phyloP scores from a whole-genome alignment of 2,113 vertebrate species.

The Cyanistes caeruleus region DNA sequence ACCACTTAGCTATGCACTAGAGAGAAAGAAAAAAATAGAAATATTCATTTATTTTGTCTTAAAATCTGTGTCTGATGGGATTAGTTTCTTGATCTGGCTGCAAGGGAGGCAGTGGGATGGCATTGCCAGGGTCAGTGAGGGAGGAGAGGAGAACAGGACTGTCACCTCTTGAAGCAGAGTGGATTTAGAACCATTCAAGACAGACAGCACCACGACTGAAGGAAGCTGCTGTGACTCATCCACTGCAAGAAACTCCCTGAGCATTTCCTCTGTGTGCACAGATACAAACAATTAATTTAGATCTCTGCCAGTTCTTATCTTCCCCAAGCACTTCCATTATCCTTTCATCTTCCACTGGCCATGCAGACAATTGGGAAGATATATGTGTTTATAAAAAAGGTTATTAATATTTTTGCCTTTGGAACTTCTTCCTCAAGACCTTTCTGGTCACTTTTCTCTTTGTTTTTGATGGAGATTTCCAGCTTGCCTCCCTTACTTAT shows the following conservation, averaged over 20 bases:
- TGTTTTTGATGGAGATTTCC: background rate
- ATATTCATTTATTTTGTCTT: background rate
- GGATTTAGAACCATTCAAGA: background rate
- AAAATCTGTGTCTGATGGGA: background rate
- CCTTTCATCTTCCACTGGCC: constrained; percentile 51
- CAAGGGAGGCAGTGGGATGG: background rate
- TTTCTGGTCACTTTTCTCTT: background rate
- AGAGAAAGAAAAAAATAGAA: background rate
- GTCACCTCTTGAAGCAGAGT: background rate
- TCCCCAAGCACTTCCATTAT: background rate
- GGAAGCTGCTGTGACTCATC: background rate
- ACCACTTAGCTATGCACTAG: background rate
- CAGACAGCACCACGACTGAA: background rate
- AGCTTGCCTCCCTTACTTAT: background rate
- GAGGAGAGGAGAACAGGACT: background rate
- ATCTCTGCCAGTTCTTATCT: background rate
- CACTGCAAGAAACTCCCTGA: background rate
- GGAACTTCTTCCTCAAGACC: background rate
- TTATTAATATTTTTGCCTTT: background rate
- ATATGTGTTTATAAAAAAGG: background rate
- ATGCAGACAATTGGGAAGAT: background rate
- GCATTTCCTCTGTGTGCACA: background rate
- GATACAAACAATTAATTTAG: constrained; percentile 5
- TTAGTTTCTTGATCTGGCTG: background rate
- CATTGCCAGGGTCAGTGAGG: too few species aligned